A percentile compares a stretch with the other conserved stretches of the same genome.
Evolutionary conservation across 2,113 vertebrate species (phyloP).

Genomic region (Amazona vittata): DNA sequence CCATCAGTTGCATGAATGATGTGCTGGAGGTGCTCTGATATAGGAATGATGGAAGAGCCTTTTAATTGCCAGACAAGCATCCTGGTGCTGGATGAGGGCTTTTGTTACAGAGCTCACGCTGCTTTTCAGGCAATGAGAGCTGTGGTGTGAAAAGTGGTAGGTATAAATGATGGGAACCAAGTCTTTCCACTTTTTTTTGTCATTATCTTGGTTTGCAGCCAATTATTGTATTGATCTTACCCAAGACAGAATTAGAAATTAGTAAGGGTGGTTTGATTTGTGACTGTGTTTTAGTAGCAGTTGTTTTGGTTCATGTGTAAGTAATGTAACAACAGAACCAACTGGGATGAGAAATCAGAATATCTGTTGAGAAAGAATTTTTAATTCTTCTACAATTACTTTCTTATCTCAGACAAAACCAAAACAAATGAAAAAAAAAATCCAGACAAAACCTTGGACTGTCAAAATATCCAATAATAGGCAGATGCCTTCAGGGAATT

Average conservation of each 20-base stretch:
- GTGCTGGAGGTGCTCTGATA: neutral
- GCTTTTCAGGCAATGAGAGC: neutral
- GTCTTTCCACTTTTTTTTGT: neutral
- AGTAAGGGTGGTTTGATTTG: fast-evolving
- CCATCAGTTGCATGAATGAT: neutral
- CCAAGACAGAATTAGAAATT: neutral
- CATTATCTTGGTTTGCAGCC: neutral
- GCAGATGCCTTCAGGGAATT: neutral
- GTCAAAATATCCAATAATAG: neutral
- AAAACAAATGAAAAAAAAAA: neutral
- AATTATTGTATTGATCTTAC: neutral
- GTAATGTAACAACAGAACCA: neutral
- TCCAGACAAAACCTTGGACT: neutral
- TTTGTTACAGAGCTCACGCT: neutral
- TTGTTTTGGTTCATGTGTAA: neutral
- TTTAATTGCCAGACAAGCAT: neutral
- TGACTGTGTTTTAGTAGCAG: neutral
- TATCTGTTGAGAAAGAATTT: neutral
- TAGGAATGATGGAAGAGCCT: neutral
- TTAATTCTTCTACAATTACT: neutral
- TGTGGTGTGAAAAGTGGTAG: neutral
- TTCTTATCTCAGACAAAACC: neutral
- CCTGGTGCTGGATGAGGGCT: neutral
- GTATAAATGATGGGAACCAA: neutral
- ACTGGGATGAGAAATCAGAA: neutral